Percentiles rank a stretch among this genome's conserved stretches.
Conservation (phyloP, 2,113 vertebrate species). For the Grammomys surdaster region DNA sequence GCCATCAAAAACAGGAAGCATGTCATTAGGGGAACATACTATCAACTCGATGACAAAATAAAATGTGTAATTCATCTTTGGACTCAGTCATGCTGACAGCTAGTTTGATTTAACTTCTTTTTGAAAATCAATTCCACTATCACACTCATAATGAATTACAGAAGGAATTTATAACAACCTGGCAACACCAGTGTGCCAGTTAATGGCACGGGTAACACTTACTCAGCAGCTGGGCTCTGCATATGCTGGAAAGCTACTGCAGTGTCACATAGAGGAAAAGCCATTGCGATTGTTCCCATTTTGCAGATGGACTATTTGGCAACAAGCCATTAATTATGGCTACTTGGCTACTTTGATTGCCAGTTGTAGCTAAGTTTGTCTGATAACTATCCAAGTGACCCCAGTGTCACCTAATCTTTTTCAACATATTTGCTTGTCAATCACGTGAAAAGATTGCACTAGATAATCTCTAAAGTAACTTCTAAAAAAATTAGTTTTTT, state of each 20-base stretch:
- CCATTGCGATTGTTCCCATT: conserved; percentile 6
- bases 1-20: not conserved
- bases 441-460: not conserved
- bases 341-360: not conserved
- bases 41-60: conserved; percentile 33
- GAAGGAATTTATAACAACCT: not conserved
- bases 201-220: not conserved
- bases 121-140: conserved; percentile 48
- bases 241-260: not conserved
- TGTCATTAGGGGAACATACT: not conserved
- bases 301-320: conserved; percentile 42
- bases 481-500: conserved; percentile 8
- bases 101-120: conserved; percentile 59
- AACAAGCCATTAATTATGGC: conserved; percentile 16
- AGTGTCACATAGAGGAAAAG: not conserved
- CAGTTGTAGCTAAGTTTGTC: not conserved
- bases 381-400: not conserved
- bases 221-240: not conserved
- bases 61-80: conserved; percentile 51
- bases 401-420: conserved; percentile 40
- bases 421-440: not conserved
- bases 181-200: not conserved
- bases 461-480: not conserved
- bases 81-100: not conserved
- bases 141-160: conserved; percentile 35